Conservation (phyloP, 2,113 vertebrate genomes). For the Canis aureus region DNA sequence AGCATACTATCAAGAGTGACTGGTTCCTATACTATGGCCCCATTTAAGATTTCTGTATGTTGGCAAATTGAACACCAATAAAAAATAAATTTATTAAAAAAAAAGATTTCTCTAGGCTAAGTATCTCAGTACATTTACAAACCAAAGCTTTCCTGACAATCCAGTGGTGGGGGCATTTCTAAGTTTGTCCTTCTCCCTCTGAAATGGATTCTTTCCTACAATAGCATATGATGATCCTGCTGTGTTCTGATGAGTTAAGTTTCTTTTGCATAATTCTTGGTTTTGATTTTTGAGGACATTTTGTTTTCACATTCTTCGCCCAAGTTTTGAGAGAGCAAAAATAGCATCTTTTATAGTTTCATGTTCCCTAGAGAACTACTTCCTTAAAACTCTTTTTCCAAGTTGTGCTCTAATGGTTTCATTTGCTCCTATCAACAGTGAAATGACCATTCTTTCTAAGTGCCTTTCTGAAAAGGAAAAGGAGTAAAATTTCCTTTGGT, state of each 20-base stretch:
- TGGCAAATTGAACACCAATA: too few relatives aligned
- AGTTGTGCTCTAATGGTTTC: not conserved
- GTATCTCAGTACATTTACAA: not conserved
- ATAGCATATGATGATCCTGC: not conserved
- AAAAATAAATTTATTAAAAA: too few relatives aligned
- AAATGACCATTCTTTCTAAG: not conserved
- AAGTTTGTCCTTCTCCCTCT: not conserved
- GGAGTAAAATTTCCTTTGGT: not conserved
- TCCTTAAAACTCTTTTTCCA: not conserved
- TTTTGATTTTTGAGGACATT: not conserved
- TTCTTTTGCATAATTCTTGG: not conserved
- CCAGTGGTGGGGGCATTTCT: not conserved
- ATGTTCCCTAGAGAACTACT: not conserved
- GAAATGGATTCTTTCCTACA: not conserved
- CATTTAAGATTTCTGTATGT: not conserved
- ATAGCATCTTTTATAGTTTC: not conserved
- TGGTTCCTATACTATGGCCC: not conserved
- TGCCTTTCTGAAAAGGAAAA: not conserved
- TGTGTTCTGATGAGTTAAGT: constrained; percentile 11
- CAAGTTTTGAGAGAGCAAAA: constrained; percentile 1
- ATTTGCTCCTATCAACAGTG: not conserved
- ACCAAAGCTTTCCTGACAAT: not conserved
- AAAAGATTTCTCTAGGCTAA: not conserved
- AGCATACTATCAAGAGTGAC: not conserved
- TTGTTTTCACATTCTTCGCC: not conserved